These are phyloP conservation scores for Hirtodrosophila alboralis DNA, from an alignment of 2,888 invertebrate genomes.

Conservation along the genomic window DNA sequence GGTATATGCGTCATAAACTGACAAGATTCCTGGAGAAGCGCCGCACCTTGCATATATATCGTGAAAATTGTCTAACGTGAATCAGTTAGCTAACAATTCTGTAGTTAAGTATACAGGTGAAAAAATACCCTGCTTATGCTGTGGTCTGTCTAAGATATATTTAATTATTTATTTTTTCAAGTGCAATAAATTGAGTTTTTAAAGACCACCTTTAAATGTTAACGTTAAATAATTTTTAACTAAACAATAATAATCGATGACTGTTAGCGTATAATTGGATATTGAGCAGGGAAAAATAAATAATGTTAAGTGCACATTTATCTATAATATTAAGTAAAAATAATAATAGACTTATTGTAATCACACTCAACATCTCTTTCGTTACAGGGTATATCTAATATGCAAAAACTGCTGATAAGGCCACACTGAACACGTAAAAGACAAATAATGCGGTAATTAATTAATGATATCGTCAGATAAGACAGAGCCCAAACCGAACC, in stretches of 20 bases:
- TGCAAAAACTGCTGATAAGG: slow-evolving; percentile 31
- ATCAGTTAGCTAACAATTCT: slow-evolving; percentile 17
- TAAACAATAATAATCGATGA: too few relatives aligned
- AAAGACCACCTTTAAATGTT: too few relatives aligned
- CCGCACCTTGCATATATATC: slow-evolving; percentile 7
- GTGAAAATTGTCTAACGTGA: slow-evolving; percentile 7
- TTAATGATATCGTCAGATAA: slow-evolving; percentile 60
- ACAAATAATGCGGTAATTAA: slow-evolving; percentile 63
- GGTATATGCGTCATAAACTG: slow-evolving; percentile 31
- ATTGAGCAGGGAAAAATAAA: too few relatives aligned
- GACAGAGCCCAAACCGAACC: slow-evolving; percentile 17
- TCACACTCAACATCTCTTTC: not conserved
- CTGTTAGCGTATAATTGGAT: too few relatives aligned
- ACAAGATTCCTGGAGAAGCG: slow-evolving; percentile 11
- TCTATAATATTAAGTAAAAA: too few relatives aligned
- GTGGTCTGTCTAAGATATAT: too few relatives aligned
- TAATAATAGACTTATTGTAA: too few relatives aligned
- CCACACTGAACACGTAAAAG: slow-evolving; percentile 25
- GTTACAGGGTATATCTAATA: slow-evolving; percentile 28
- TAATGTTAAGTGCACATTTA: too few relatives aligned
- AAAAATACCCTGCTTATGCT: slow-evolving; percentile 17
- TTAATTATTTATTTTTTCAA: too few relatives aligned
- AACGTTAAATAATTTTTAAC: too few relatives aligned
- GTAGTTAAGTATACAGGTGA: not conserved
- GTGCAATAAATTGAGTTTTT: too few relatives aligned